Evolutionary conservation across 2,888 invertebrate species (phyloP), one percentile per base, ranked within the genome.

Genomic region (Itoplectis maculator): DNA sequence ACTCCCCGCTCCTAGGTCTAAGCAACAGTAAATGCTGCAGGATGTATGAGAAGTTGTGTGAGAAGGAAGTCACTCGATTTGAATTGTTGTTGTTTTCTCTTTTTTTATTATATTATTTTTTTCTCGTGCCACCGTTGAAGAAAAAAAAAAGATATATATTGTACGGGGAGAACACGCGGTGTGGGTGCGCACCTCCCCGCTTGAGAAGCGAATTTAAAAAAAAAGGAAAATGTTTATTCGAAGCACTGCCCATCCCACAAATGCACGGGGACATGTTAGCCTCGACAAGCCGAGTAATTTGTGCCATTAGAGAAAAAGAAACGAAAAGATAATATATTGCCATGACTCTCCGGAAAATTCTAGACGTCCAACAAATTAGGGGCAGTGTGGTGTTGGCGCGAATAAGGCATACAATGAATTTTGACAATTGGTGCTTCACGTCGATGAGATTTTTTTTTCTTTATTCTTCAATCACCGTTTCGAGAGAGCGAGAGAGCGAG

Each of bases 1-100:
- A 90, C 91, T 91, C 91, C 91, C 91, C 91, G 91, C 91, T 88
- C 90, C 86, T 91, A 91, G 91, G 90, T 89, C 85, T 88, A 88
- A 88, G 87, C 87, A 87, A 81, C 81, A 80, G 42, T 74, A 69
- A 65, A 77, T 75, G 54, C 75, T 73, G 56, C 81, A 85, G 84
- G 84, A 86, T 80, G 79, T 86, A 85, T 84, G 85, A 82, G 81
- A 84, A 77, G 56, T 73, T 73, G 79, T 79, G 72, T 74, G 79
- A 68, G 72, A 79, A 42, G 75, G 72, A 83, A 81, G 74, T 77
- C 73, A 84, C 78, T 84, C 42, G 70, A 82, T 84, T 77, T 20
- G 54, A 56, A n/a, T 72, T 75, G 49, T 75, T 80, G 35, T 20
- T 73, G 20, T 51, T 61, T 65, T 45, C 23, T 47, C 40, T 42